These are phyloP conservation scores for Latrodectus elegans DNA, from an alignment of 2,888 invertebrate genomes.

Conservation along the genomic window DNA sequence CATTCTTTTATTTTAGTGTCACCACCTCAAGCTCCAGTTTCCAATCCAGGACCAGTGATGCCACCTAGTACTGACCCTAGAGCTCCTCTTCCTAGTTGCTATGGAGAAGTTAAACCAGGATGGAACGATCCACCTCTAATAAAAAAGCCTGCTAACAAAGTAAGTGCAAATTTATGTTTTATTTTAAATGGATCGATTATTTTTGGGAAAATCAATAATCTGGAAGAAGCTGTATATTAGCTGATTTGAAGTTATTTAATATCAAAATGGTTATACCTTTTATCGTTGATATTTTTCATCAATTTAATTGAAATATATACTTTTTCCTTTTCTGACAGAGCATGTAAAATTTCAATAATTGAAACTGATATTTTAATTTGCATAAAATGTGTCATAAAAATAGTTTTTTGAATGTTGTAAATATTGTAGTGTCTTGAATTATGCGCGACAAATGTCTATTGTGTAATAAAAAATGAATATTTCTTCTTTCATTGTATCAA, in stretches of 20 bases:
- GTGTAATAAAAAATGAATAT: too few relatives aligned
- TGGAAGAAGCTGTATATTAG: too few relatives aligned
- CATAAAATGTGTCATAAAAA: too few relatives aligned
- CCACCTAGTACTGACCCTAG: conserved; percentile 14
- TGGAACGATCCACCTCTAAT: conserved; percentile 76
- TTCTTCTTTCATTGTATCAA: too few relatives aligned
- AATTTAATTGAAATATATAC: not conserved
- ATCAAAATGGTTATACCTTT: too few relatives aligned
- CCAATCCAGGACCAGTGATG: not conserved
- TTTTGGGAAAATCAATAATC: not conserved
- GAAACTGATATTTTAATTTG: too few relatives aligned
- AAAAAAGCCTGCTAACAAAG: conserved; percentile 41
- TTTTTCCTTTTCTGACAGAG: not conserved
- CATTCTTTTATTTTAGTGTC: not conserved
- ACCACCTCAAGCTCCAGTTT: conserved; percentile 12
- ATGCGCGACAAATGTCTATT: too few relatives aligned
- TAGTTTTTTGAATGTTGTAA: too few relatives aligned
- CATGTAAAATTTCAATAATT: not conserved
- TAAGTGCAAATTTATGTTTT: conserved; percentile 3
- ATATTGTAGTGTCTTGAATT: too few relatives aligned
- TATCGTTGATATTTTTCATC: too few relatives aligned
- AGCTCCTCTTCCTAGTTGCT: conserved; percentile 32
- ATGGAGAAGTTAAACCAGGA: conserved; percentile 68
- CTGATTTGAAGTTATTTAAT: too few relatives aligned
- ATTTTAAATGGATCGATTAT: not conserved